Base-by-base conservation (phyloP, 2,113 vertebrate species). In the Sisor rabdophorus region DNA sequence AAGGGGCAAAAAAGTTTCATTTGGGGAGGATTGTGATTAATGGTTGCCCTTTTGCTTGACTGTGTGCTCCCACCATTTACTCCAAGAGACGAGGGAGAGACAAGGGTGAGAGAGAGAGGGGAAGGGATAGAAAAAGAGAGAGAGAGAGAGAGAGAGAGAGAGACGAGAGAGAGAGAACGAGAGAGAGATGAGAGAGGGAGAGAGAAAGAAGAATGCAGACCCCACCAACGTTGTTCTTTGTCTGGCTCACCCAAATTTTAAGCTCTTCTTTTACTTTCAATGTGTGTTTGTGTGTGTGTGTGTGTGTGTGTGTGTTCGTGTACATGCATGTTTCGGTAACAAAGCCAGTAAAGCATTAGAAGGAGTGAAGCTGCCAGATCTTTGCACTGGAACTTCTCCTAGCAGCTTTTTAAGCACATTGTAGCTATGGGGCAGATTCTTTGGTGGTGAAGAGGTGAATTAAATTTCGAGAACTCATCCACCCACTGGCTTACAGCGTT, bases 11-110 rank as follows among this genome's bases (percentile, higher is more conserved):
- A 81, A 52, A 54, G 82, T 97, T 98, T 96, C 94, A 95, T 95
- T 95, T 78, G 92, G 90, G 87, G 87, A 86, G 83, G 90, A 93
- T 91, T 94, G 93, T 96, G 95, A 98, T 95, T 96, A 98, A 98
- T 95, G 92, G 90, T 87, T 92, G 93, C 86, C 90, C 92, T 95
- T 92, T 94, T 90, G 93, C 93, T 92, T 90, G 87, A 92, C 88
- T 88, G 82, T 89, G 87, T 79, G 81, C 90, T 92, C 89, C 91
- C 89, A 89, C 89, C 86, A 84, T 86, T 92, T 89, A 90, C 87
- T 91, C 87, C 7, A 7, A 36, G 32, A 36, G 32, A 36, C 90
- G 32, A 36, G 32, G 7, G 32, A 36, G 92, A 93, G 89, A 90
- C 91, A 89, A 86, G 88, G 89, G 90, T 93, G 89, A 93, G 90